Conservation (phyloP, 1,140 invertebrate species). For the Drosophila lowei region DNA sequence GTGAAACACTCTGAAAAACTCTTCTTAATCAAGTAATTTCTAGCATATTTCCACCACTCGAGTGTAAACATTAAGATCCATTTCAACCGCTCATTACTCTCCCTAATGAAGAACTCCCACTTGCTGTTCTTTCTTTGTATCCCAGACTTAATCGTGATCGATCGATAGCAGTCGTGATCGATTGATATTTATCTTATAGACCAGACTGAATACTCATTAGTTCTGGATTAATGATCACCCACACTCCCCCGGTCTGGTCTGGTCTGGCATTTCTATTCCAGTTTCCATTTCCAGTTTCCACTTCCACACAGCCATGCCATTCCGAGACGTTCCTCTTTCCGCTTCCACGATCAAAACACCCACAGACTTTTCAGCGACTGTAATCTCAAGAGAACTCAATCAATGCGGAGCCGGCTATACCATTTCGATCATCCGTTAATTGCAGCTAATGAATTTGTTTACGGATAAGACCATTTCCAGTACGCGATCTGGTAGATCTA, state of each 20-base stretch:
- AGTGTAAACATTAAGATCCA: slow-evolving; percentile 17
- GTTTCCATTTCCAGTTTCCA: slow-evolving; percentile 32
- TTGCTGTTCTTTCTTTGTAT: not conserved
- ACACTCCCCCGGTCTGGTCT: not conserved
- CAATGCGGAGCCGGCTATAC: not conserved
- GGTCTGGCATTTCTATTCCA: slow-evolving; percentile 12
- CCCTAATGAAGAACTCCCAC: slow-evolving; percentile 4
- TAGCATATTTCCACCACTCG: slow-evolving; percentile 4
- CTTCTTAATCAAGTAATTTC: too few relatives aligned
- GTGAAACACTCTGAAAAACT: too few relatives aligned
- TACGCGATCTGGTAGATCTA: too few relatives aligned
- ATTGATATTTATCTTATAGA: not conserved
- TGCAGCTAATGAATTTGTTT: slow-evolving; percentile 69
- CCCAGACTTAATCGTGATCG: slow-evolving; percentile 15
- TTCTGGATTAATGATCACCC: slow-evolving; percentile 31
- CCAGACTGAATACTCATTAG: slow-evolving; percentile 15
- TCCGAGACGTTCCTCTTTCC: slow-evolving; percentile 4
- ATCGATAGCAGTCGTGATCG: slow-evolving; percentile 17
- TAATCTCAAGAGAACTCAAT: slow-evolving; percentile 9
- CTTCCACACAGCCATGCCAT: not conserved
- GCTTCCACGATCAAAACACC: too few relatives aligned
- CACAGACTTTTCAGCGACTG: slow-evolving; percentile 10
- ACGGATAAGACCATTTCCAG: slow-evolving; percentile 50
- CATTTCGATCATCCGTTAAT: slow-evolving; percentile 50
- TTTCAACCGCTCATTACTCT: slow-evolving; percentile 24